Evolutionary conservation across 2,797 vertebrate species (phyloP).

Genomic region (Onychomys torridus): DNA sequence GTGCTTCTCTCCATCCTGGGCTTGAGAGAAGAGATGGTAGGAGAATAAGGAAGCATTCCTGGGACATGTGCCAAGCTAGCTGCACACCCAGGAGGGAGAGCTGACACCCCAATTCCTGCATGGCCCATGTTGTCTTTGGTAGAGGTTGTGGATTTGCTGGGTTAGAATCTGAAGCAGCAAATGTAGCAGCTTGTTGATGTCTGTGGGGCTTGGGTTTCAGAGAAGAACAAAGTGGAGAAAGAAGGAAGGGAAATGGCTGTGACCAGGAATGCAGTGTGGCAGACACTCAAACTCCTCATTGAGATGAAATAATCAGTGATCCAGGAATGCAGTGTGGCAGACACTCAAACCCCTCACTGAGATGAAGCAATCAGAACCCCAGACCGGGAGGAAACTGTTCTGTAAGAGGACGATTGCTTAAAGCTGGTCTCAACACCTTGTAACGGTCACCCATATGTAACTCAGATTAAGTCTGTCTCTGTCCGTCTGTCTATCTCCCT

Average conservation of each 20-base stretch:
- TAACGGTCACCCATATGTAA: neutral
- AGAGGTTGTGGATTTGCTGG: neutral
- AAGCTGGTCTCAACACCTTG: neutral
- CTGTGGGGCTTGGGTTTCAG: neutral
- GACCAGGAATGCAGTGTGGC: neutral
- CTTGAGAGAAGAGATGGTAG: neutral
- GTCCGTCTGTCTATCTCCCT: neutral
- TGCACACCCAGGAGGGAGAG: neutral
- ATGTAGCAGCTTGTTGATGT: neutral
- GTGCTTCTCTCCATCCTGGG: neutral
- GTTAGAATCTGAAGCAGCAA: neutral
- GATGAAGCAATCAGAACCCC: neutral
- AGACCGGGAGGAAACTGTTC: neutral
- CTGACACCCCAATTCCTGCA: neutral
- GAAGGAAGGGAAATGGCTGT: neutral
- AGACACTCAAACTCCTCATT: neutral
- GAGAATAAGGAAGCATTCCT: neutral
- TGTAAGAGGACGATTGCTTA: neutral
- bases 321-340: too few relatives aligned
- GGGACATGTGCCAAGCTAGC: neutral
- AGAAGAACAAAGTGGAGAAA: neutral
- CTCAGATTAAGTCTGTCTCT: neutral
- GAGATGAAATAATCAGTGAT: neutral
- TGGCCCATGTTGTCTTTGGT: neutral
- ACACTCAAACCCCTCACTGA: too few relatives aligned